A percentile compares a stretch with the other conserved stretches of the same genome.
Evolutionary conservation across 2,797 vertebrate genomes (phyloP).

Genomic region (Perodicticus potto): DNA sequence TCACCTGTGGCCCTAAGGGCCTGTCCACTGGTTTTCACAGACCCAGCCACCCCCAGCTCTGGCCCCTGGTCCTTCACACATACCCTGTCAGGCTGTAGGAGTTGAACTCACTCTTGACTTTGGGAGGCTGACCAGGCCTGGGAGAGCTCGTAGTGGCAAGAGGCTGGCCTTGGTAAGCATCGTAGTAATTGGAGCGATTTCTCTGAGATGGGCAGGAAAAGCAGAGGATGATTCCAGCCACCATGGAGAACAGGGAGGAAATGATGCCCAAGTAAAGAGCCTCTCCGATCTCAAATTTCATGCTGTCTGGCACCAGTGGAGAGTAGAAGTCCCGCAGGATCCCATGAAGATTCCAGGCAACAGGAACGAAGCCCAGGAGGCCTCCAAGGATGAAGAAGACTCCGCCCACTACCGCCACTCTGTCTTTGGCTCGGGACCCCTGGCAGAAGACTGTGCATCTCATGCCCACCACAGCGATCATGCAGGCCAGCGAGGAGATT

Average conservation of each 20-base stretch:
- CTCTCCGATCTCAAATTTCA: slow-evolving; percentile 96
- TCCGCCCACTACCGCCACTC: slow-evolving; percentile 91
- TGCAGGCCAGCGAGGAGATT: slow-evolving; percentile 91
- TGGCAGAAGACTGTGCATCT: slow-evolving; percentile 95
- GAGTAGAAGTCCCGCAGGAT: slow-evolving; percentile 95
- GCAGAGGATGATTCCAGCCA: slow-evolving; percentile 93
- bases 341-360: slow-evolving; percentile 95
- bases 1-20: slow-evolving; percentile 41
- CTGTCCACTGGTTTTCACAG: slow-evolving; percentile 58
- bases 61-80: slow-evolving; percentile 84
- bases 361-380: slow-evolving; percentile 93
- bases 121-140: slow-evolving; percentile 80
- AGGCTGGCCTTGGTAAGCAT: slow-evolving; percentile 83
- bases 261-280: slow-evolving; percentile 95
- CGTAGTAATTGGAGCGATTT: slow-evolving; percentile 87
- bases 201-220: slow-evolving; percentile 90
- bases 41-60: slow-evolving; percentile 60
- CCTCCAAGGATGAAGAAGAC: slow-evolving; percentile 91
- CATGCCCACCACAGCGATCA: slow-evolving; percentile 92
- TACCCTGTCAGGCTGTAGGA: slow-evolving; percentile 91
- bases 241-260: slow-evolving; percentile 92
- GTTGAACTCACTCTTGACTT: slow-evolving; percentile 88
- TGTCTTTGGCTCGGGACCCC: slow-evolving; percentile 89
- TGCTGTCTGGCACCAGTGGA: slow-evolving; percentile 90
- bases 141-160: slow-evolving; percentile 74